Evolutionary conservation across 2,888 invertebrate genomes (phyloP), one percentile per base, ranked within the genome.

Genomic region (Acanthosepion lycidas): DNA sequence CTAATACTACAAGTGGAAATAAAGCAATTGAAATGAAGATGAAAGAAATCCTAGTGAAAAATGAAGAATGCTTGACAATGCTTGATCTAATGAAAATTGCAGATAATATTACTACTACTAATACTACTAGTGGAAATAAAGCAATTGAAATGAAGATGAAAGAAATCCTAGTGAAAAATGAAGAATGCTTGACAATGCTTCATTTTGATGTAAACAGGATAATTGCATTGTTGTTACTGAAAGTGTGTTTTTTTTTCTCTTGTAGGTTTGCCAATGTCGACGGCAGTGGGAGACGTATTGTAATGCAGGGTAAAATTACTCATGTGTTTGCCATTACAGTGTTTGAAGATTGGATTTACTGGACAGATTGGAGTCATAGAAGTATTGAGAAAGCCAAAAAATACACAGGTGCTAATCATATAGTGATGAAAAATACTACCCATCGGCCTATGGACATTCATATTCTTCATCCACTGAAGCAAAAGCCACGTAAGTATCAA

Each of bases 281-380:
- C 97, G 99, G 99, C 6, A 98, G 98, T 49, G 98, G 98, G 95
- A 98, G 99, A 94, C 99, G 99, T 97, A 97, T 97, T 20, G 97
- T 97, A 6, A 94, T 99, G 6, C 98, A 98, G 0, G 99, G 99
- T 0, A 97, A 98, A 94, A 99, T 99, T 0, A 99, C 99, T 0
- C 99, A 99, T 97, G 99, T 99, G 0, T 99, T 97, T 95, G 96
- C 97, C 42, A 96, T 97, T 94, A 96, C 97, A 1, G 95, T 97
- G 78, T 97, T 97, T 95, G 97, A 97, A 95, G 97, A 99, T 96
- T 98, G 98, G 96, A 97, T 98, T 95, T 99, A 98, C 97, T 99
- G 99, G 99, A 99, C 99, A 0, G 99, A 99, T 97, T 99, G 99
- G 99, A 99, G 99, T 97, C 98, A 99, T 95, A 99, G 99, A 97